A percentile compares a stretch with the other conserved stretches of the same genome.
These are phyloP conservation scores for Penaeus monodon DNA, from an alignment of 2,888 invertebrate genomes.

Conservation along the genomic window DNA sequence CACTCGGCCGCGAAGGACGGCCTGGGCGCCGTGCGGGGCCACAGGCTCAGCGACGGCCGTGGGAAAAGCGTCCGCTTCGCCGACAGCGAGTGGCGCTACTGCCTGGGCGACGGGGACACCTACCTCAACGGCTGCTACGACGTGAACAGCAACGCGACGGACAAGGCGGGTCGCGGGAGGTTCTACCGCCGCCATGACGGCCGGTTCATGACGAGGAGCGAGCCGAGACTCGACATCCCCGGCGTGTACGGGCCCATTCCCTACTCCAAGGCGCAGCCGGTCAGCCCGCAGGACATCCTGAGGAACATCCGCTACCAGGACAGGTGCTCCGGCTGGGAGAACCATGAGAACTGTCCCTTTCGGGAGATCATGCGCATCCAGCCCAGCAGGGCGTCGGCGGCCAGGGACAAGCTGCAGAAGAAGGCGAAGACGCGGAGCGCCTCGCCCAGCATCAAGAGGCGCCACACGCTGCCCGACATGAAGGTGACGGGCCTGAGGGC, in stretches of 20 bases:
- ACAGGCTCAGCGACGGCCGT: constrained; percentile 12
- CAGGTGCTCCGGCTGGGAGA: constrained; percentile 6
- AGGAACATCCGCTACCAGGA: constrained; percentile 16
- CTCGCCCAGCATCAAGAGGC: neutral
- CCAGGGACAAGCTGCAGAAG: neutral
- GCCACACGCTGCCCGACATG: constrained; percentile 4
- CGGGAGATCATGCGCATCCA: constrained; percentile 30
- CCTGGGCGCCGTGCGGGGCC: neutral
- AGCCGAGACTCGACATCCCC: constrained; percentile 5
- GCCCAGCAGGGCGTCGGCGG: neutral
- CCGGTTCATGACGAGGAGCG: constrained; percentile 10
- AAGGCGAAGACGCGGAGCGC: neutral
- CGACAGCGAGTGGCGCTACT: constrained; percentile 4
- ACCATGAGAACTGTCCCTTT: constrained; percentile 33
- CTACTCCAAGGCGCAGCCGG: constrained; percentile 18
- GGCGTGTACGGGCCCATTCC: constrained; percentile 27
- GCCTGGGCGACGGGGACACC: neutral
- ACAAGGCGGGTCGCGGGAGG: neutral
- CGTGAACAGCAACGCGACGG: neutral
- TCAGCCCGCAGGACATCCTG: constrained; percentile 23
- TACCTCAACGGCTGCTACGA: neutral
- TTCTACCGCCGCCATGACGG: constrained; percentile 37
- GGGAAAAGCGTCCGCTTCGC: constrained; percentile 48
- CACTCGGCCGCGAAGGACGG: neutral
- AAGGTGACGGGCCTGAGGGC: constrained; percentile 24